Base-by-base conservation (phyloP, 1,140 invertebrate species). In the Holcopasites calliopsidis region DNA sequence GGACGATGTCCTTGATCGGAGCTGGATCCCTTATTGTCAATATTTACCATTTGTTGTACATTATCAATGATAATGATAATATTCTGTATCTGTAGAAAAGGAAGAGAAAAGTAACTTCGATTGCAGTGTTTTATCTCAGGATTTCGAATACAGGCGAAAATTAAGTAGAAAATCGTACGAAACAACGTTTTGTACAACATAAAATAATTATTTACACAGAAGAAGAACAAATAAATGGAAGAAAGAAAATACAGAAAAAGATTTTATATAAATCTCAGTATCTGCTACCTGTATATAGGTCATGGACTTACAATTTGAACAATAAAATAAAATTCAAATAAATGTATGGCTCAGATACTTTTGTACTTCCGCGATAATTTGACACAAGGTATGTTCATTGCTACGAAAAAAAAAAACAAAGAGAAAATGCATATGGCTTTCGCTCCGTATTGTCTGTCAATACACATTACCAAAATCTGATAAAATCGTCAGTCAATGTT, bases 151-250 rank as follows among this genome's bases (percentile, higher is more conserved):
- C 66, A 70, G n/a, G 18, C 26, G 26, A 8, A 62, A 40, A 61
- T 21, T 28, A 72, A 54, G 40, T 40, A 13, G n/a, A 31, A 52
- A 38, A 64, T 52, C 26, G 28, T 47, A 58, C 40, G 35, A 40
- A 50, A 40, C 38, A 60, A 40, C 11, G 13, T 71, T 71, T 71
- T 71, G 68, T 71, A 71, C 55, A 44, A 66, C 16, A 54, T 60
- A 60, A 35, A 71, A 60, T 23, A 16, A 31, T 71, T 60, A 60
- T 23, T 16, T 31, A 68, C 23, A 52, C 18, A 28, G 11, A 38
- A 31, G 11, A 68, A 68, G 23, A 42, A 40, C n/a, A n/a, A 55
- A 40, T 8, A 18, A 33, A 35, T 8, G 18, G 18, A 49, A 47
- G 28, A 31, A 57, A 69, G 10, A n/a, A 28, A n/a, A 54, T 38